These are phyloP conservation scores for Labeo calbasu DNA, from an alignment of 2,797 vertebrate species.

Conservation along the genomic window DNA sequence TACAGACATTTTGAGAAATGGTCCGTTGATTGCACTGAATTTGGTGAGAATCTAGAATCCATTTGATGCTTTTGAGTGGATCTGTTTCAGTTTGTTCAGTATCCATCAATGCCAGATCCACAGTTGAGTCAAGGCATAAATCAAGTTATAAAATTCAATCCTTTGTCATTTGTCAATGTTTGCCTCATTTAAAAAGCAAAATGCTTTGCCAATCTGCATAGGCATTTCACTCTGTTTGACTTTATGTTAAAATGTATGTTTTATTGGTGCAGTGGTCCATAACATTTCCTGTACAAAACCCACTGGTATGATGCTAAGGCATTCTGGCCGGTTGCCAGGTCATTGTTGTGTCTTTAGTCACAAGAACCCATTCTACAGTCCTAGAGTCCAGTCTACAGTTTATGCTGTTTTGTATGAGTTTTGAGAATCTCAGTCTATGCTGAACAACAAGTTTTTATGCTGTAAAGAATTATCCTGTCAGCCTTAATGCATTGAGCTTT, in stretches of 20 bases:
- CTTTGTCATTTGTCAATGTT: background rate
- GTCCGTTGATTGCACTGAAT: background rate
- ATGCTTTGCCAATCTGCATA: background rate
- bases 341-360: background rate
- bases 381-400: background rate
- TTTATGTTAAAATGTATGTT: background rate
- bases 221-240: background rate
- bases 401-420: background rate
- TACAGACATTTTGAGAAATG: background rate
- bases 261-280: background rate
- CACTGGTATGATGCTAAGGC: background rate
- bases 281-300: background rate
- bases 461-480: background rate
- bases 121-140: background rate
- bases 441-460: background rate
- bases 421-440: background rate
- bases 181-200: background rate
- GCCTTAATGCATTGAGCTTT: background rate
- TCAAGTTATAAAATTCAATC: background rate
- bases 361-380: background rate
- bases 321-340: background rate
- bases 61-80: background rate
- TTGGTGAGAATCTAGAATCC: background rate
- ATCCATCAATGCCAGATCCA: background rate
- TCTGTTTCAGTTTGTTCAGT: constrained; percentile 16